Base-by-base conservation (phyloP, 2,888 invertebrate genomes). In the Formica aserva region DNA sequence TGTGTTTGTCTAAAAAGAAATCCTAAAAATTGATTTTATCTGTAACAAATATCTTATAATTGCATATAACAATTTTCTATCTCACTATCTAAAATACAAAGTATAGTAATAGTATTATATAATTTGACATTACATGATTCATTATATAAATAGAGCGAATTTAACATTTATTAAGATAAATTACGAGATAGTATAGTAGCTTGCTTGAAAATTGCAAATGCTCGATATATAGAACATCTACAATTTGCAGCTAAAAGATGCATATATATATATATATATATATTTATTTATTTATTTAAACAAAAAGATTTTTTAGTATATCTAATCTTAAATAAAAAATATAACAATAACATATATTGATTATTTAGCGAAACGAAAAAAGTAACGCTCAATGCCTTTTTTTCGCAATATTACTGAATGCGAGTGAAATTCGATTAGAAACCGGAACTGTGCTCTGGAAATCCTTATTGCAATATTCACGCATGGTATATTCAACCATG, bases 351-450 rank as follows among this genome's bases (percentile, higher is more conserved):
- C 38, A 41, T 13, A 26, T 41, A 74, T 62, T 75, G 45, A 0
- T 55, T 55, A 77, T 55, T 67, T 55, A 38, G 26, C 26, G 29
- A 13, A 77, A 76, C 13, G 6, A 66, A 38, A 62, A 76, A 66
- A 41, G 67, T 45, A 60, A 78, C 9, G 41, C 29, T 41, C 0
- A n/a, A 13, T 35, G 75, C 15, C 18, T 55, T n/a, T 67, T 26
- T 55, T 45, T 71, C 32, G 45, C 45, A 78, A 71, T 48, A 78
- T 15, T 78, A 57, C 41, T 41, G 6, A 60, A 55, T 35, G 13
- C 26, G 5, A 82, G 87, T 80, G 87, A 86, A 89, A 89, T 85
- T 87, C 18, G 48, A 84, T 41, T 87, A 86, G 87, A 87, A 89
- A 88, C 84, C 88, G 57, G 78, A 77, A 45, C 83, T 65, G 22